Evolutionary conservation across 2,888 invertebrate genomes (phyloP).

Genomic region (Lepidochrysops patricia): DNA sequence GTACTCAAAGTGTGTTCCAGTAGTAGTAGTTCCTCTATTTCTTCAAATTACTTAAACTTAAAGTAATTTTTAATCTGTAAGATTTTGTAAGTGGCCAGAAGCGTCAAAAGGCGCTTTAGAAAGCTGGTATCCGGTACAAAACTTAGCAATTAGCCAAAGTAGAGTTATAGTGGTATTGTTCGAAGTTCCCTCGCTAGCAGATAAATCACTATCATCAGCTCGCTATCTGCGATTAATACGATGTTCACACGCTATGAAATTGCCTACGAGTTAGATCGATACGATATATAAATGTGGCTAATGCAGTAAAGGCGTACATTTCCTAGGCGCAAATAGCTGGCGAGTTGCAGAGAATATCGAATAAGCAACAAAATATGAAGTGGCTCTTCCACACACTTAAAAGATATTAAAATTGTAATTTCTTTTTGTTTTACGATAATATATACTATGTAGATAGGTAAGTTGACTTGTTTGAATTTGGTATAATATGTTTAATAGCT

Average conservation of each 20-base stretch:
- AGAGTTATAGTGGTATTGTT: constrained; percentile 10
- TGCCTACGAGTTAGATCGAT: neutral
- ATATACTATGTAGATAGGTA: too few species aligned
- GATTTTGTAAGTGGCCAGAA: neutral
- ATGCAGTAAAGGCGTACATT: neutral
- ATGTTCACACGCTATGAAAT: constrained; percentile 13
- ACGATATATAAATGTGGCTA: neutral
- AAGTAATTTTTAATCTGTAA: neutral
- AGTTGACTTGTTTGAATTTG: too few species aligned
- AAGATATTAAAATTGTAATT: too few species aligned
- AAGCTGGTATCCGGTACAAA: constrained; percentile 2
- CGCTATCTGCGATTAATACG: constrained; percentile 5
- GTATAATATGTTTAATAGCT: too few species aligned
- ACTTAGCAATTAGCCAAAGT: neutral
- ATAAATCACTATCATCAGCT: constrained; percentile 10
- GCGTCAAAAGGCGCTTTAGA: neutral
- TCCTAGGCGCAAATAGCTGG: neutral
- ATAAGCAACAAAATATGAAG: too few species aligned
- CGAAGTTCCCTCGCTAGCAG: constrained; percentile 1
- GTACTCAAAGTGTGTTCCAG: too few species aligned
- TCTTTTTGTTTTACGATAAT: too few species aligned
- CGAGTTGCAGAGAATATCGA: too few species aligned
- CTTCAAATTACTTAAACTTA: too few species aligned
- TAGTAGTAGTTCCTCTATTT: too few species aligned
- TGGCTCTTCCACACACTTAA: too few species aligned